These are phyloP conservation scores for Amphipyra tragopoginis DNA, from an alignment of 2,888 invertebrate species.

Conservation along the genomic window DNA sequence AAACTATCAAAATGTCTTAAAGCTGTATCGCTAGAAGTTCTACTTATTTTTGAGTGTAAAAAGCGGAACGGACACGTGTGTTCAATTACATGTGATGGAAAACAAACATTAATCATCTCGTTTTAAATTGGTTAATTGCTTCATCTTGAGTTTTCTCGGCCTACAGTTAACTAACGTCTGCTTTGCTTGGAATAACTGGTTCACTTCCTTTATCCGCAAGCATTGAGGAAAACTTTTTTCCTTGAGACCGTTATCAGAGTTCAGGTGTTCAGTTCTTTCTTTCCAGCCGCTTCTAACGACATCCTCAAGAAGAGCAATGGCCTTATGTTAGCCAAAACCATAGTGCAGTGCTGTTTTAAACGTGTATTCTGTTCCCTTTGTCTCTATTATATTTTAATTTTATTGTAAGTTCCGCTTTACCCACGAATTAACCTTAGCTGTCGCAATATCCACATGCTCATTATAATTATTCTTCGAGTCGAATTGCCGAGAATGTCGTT, in stretches of 20 bases:
- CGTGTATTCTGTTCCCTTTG: conserved; percentile 9
- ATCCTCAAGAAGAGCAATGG: neutral
- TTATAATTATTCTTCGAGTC: conserved; percentile 71
- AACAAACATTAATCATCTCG: conserved; percentile 32
- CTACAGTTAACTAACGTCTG: neutral
- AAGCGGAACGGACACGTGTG: conserved; percentile 43
- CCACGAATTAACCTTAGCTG: conserved; percentile 52
- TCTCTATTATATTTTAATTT: conserved; percentile 27
- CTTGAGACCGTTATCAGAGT: neutral
- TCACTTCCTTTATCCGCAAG: conserved; percentile 9
- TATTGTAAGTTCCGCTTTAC: conserved; percentile 47
- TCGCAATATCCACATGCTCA: conserved; percentile 68
- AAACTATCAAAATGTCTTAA: conserved; percentile 26
- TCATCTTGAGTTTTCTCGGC: conserved; percentile 23
- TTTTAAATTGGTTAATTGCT: conserved; percentile 43
- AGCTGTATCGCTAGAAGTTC: conserved; percentile 21
- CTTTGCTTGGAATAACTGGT: conserved; percentile 9
- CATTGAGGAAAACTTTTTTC: neutral
- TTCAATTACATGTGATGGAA: conserved; percentile 32
- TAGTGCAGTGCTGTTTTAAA: conserved; percentile 6
- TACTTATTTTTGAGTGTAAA: conserved; percentile 39
- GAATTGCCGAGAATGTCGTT: conserved; percentile 75
- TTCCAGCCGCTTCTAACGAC: neutral
- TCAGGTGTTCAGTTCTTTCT: conserved; percentile 5
- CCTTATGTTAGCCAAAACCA: neutral